Evolutionary conservation across 1,140 invertebrate species (phyloP), one percentile per base, ranked within the genome.

Genomic region (Argopecten irradians): DNA sequence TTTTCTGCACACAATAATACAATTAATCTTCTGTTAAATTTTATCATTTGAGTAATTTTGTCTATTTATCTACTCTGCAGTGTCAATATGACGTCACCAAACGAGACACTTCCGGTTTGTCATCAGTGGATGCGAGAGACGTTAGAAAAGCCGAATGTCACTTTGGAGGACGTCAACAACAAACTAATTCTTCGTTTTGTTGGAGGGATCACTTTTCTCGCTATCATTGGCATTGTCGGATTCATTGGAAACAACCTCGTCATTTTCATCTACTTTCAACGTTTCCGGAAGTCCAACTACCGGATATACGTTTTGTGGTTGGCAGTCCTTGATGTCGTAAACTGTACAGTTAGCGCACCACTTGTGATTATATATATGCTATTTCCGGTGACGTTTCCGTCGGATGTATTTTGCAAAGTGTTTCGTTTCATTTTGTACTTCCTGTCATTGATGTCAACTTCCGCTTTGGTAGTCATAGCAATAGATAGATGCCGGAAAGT

Each of bases 391-490:
- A 86, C 41, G 19, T 91, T 87, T 85, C 88, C 85, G 19, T 87
- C 85, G 0, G 85, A 89, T 22, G 36, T 34, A 0, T 89, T 93
- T 41, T 93, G 92, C 87, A 91, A 92, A 46, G 28, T 88, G 1
- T 89, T 91, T 71, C 85, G 91, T 19, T 91, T 91, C 33, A 46
- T 93, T 39, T 71, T 91, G 22, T 90, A 87, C 35, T 83, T 91
- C 34, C 82, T 86, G 7, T 55, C 87, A 16, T 83, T 92, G 28
- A 87, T 89, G 43, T 91, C 91, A 5, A 89, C 87, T 19, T 89
- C 88, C 41, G 89, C 89, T 35, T 87, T 93, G n/a, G 87, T 93
- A 33, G 89, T 89, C 86, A 93, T 93, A 71, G 91, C 91, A 34
- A 89, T 89, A 5, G 92, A 93, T 33, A 86, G 92, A 41, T 91